Evolutionary conservation across 2,797 vertebrate species (phyloP), one percentile per base, ranked within the genome.

Genomic region (Scolopax bukidnonensis): DNA sequence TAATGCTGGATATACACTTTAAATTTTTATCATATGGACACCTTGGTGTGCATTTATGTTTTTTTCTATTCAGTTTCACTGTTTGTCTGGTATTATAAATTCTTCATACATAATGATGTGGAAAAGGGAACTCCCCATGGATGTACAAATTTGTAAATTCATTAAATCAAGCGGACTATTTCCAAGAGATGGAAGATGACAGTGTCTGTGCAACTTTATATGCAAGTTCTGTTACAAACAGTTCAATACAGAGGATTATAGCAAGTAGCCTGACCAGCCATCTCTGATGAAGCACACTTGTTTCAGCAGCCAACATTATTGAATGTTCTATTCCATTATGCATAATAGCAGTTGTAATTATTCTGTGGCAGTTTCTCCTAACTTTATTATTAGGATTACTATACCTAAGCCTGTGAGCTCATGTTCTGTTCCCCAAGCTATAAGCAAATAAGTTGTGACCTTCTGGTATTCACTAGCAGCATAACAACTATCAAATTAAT

Each of bases 331-430:
- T 93, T 91, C 74, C 74, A 84, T 93, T 96, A 86, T 94, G 80
- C 59, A 77, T 87, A 91, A 84, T 64, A 82, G 70, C 48, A 90
- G 40, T 84, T 92, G 73, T 91, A 88, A 95, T 95, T 95, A 91
- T 91, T 94, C 83, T 79, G 33, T 84, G 77, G 67, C 60, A 79
- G 87, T 93, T 93, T 56, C 92, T 91, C 63, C 67, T 89, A 71
- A 81, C 82, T 93, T 93, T 93, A 82, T 94, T 92, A 81, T 95
- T 94, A 74, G 77, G 76, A 94, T 96, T 95, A 92, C 76, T 95
- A 51, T 90, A 90, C 76, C 59, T 93, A 84, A 93, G 89, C 83
- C 54, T 95, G 36, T 63, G 83, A 90, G 54, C 87, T 95, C 50
- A 30, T 93, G 77, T 95, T 93, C 65, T 86, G 50, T 65, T 96